Percentiles rank a stretch among this genome's conserved stretches.
Evolutionary conservation across 2,797 vertebrate species (phyloP).

Genomic region (Dallia pectoralis): DNA sequence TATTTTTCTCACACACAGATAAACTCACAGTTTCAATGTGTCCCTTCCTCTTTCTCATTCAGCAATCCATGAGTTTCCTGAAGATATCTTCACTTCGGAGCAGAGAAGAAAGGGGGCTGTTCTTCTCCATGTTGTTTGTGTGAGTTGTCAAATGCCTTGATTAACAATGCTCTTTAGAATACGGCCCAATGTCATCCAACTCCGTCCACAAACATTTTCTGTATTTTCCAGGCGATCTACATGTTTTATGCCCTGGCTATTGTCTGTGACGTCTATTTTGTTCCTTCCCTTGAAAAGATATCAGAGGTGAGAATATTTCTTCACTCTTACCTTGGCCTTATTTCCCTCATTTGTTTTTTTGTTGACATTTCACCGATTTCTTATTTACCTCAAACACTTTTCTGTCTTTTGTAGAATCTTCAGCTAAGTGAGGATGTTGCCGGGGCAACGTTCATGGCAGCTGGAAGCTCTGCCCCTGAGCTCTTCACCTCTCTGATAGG

Average conservation of each 20-base stretch:
- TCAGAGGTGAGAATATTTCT: constrained; percentile 67
- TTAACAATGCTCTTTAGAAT: too few relatives aligned
- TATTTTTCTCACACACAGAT: background rate
- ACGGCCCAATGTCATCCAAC: background rate
- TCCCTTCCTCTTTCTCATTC: constrained; percentile 4
- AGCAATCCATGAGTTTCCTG: constrained; percentile 78
- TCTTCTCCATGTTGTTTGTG: constrained; percentile 77
- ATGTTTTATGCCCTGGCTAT: constrained; percentile 81
- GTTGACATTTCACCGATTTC: background rate
- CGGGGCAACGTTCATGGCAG: constrained; percentile 84
- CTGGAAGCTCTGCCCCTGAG: constrained; percentile 82
- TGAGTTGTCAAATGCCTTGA: constrained; percentile 58
- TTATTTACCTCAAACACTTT: background rate
- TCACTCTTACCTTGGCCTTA: too few relatives aligned
- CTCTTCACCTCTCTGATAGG: constrained; percentile 84
- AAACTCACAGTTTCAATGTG: background rate
- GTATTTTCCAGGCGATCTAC: constrained; percentile 73
- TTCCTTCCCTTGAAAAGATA: constrained; percentile 80
- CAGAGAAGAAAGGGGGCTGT: constrained; percentile 75
- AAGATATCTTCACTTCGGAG: constrained; percentile 73
- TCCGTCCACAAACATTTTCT: constrained; percentile 14
- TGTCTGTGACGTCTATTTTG: constrained; percentile 82
- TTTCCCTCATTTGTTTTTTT: too few relatives aligned
- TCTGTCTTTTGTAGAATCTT: constrained; percentile 66
- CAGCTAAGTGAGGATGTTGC: constrained; percentile 83